Evolutionary conservation across 1,140 invertebrate species (phyloP), one percentile per base, ranked within the genome.

Genomic region (Hormaphis cornu): DNA sequence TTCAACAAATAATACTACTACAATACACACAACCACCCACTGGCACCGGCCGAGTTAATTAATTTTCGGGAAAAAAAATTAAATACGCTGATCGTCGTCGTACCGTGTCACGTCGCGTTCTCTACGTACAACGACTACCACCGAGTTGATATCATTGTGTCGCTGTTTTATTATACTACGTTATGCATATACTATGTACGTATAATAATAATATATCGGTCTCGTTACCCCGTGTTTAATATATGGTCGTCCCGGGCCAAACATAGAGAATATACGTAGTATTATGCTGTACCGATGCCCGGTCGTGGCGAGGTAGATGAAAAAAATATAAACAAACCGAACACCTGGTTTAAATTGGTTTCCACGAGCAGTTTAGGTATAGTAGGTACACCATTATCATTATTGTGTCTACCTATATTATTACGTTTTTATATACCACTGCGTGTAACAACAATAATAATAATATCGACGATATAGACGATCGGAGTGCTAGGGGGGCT

Each of bases 291-390:
- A 28, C 4, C 18, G 20, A 12, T 24, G 14, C 8, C 28, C 18
- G 44, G 61, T 66, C 61, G 50, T 8, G 44, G 61, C 28, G 44
- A 50, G 28, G 61, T 24, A 30, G 16, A 66, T 50, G 30, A 33
- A 50, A 48, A 33, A 46, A 28, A 22, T 20, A 24, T 35, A 26
- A 20, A 46, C 7, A 12, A 48, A 48, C 40, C 18, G 61, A 66
- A 66, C 61, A 66, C 61, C 61, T 66, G 61, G 61, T 66, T 66
- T 66, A 66, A 66, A 66, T 66, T 66, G 61, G 44, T 66, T 66
- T 66, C 61, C 22, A 53, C 8, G n/a, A 42, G 42, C 18, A 6
- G 28, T 48, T 22, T 22, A 56, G 5, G 18, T 9, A n/a, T 1
- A 5, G 3, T 22, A 37, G 6, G 12, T 30, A 53, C n/a, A n/a